Evolutionary conservation across 2,888 invertebrate genomes (phyloP).

Genomic region (Phortica okadai): DNA sequence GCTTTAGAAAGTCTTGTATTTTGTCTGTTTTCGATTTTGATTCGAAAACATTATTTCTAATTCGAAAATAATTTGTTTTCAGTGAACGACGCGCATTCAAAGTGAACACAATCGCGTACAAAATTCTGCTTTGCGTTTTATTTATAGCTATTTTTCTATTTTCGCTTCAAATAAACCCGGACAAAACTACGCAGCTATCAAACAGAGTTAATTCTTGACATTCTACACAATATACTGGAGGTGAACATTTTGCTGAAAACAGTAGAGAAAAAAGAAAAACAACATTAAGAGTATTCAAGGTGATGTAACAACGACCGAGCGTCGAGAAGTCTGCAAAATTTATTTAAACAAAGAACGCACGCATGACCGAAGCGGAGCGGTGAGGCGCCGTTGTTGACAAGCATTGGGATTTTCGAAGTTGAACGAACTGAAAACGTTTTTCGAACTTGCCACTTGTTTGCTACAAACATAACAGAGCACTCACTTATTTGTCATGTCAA

Average conservation of each 20-base stretch:
- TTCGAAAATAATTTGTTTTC: slow-evolving; percentile 31
- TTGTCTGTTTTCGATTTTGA: too few relatives aligned
- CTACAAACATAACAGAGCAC: background rate
- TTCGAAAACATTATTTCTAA: slow-evolving; percentile 7
- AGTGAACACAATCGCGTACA: slow-evolving; percentile 9
- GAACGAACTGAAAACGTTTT: background rate
- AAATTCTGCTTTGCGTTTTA: background rate
- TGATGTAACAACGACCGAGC: slow-evolving; percentile 16
- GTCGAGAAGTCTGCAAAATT: background rate
- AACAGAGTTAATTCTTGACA: background rate
- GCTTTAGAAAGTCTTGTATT: too few relatives aligned
- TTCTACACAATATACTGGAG: background rate
- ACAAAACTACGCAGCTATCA: slow-evolving; percentile 4
- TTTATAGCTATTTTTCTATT: slow-evolving; percentile 8
- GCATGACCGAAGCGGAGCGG: too few relatives aligned
- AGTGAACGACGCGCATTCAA: slow-evolving; percentile 13
- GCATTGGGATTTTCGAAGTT: background rate
- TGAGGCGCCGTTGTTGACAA: background rate
- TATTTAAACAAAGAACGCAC: too few relatives aligned
- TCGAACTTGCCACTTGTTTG: background rate
- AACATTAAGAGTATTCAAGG: background rate
- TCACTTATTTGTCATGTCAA: slow-evolving; percentile 78
- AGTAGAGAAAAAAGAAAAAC: background rate
- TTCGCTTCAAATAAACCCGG: background rate
- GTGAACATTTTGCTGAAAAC: background rate